Conservation (phyloP, 2,888 invertebrate species). For the Azorinus chamasolen region DNA sequence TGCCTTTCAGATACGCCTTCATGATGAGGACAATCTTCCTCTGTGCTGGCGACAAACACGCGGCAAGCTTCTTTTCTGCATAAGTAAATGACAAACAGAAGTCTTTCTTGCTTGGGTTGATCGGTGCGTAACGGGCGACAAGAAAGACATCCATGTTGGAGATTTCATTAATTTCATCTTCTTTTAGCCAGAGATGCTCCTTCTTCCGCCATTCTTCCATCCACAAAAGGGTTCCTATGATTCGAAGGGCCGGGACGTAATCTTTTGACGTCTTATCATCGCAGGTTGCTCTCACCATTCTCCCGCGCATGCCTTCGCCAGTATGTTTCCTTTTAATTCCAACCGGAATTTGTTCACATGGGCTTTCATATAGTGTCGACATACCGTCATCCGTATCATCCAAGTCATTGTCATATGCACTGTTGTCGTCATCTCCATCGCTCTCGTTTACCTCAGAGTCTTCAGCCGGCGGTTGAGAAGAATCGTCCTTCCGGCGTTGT, state of each 20-base stretch:
- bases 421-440: too few relatives aligned
- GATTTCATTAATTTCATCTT: constrained; percentile 45
- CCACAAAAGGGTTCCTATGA: constrained; percentile 47
- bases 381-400: too few relatives aligned
- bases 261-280: constrained; percentile 55
- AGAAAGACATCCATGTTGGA: constrained; percentile 55
- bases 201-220: constrained; percentile 49
- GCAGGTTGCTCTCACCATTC: constrained; percentile 41
- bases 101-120: constrained; percentile 45
- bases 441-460: too few relatives aligned
- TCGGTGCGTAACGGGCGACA: constrained; percentile 60
- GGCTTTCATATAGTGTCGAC: too few relatives aligned
- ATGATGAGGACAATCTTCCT: constrained; percentile 51
- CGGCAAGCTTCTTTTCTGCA: constrained; percentile 57
- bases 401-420: too few relatives aligned
- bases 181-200: constrained; percentile 46
- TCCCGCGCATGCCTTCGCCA: too few relatives aligned
- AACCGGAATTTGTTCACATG: too few relatives aligned
- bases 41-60: constrained; percentile 42
- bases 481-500: too few relatives aligned
- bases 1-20: constrained; percentile 59
- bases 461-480: too few relatives aligned
- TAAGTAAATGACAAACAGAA: constrained; percentile 66
- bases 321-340: too few relatives aligned
- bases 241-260: constrained; percentile 60